phyloP scores from a whole-genome alignment of 2,797 vertebrate genomes.

The Sphenopsis melanotis region DNA sequence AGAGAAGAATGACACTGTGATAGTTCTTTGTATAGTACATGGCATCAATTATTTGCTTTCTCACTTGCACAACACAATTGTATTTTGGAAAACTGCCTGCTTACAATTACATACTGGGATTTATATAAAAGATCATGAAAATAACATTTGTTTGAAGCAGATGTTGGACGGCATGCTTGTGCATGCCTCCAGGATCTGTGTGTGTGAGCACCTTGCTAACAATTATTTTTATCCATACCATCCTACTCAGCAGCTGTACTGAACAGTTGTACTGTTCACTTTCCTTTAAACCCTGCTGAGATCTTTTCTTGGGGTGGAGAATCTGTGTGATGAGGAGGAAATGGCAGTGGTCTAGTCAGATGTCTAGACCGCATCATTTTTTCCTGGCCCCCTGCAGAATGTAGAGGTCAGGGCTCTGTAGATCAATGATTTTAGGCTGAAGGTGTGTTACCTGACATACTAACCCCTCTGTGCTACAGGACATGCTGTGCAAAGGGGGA shows the following conservation, averaged over 20 bases:
- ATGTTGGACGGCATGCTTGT: neutral
- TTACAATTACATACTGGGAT: neutral
- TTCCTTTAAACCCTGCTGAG: neutral
- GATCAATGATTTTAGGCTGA: neutral
- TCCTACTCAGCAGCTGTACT: neutral
- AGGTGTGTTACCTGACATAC: neutral
- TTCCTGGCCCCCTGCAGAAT: neutral
- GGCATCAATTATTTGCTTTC: neutral
- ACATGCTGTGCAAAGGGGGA: accelerated
- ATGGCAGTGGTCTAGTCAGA: neutral
- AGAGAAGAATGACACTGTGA: neutral
- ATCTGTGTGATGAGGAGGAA: neutral
- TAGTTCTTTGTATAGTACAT: neutral
- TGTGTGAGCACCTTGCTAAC: neutral
- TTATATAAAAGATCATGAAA: neutral
- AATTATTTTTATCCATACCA: neutral
- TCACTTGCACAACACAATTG: neutral
- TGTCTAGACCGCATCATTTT: neutral
- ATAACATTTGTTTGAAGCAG: neutral
- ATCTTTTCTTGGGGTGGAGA: neutral
- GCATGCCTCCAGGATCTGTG: neutral
- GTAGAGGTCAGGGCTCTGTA: neutral
- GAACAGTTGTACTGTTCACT: neutral
- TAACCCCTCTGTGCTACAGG: neutral
- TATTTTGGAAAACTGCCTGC: neutral